phyloP scores from a whole-genome alignment of 2,113 vertebrate species.

The Motacilla alba region DNA sequence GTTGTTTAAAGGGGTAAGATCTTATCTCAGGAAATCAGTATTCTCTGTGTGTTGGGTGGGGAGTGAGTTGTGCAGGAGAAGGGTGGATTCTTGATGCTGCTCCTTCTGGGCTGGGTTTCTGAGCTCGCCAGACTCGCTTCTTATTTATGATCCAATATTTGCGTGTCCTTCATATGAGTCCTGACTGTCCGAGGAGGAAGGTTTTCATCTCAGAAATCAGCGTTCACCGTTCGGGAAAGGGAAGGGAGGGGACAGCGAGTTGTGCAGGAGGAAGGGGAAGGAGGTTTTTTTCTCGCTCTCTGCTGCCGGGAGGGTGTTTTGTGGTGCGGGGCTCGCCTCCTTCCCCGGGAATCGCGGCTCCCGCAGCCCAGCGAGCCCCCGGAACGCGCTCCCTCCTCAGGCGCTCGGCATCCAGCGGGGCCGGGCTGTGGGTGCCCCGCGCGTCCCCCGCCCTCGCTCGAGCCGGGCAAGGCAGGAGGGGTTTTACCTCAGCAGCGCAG shows the following conservation, averaged over 20 bases:
- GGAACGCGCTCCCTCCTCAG: slow-evolving; percentile 11
- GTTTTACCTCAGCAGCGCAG: slow-evolving; percentile 65
- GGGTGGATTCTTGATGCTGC: slow-evolving; percentile 68
- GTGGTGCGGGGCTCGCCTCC: slow-evolving; percentile 39
- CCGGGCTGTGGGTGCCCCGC: slow-evolving; percentile 26
- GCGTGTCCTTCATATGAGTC: slow-evolving; percentile 61
- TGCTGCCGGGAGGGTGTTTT: slow-evolving; percentile 23
- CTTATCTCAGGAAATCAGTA: slow-evolving; percentile 68
- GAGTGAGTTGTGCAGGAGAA: slow-evolving; percentile 65
- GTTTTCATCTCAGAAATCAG: slow-evolving; percentile 65
- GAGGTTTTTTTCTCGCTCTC: slow-evolving; percentile 53
- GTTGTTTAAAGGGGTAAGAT: slow-evolving; percentile 53
- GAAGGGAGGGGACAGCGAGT: slow-evolving; percentile 41
- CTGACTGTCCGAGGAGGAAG: slow-evolving; percentile 49
- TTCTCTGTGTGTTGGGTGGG: slow-evolving; percentile 55
- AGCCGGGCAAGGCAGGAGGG: slow-evolving; percentile 43
- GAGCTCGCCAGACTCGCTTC: slow-evolving; percentile 64
- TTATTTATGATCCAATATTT: slow-evolving; percentile 58
- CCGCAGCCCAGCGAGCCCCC: background rate
- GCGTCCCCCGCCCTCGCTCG: slow-evolving; percentile 36
- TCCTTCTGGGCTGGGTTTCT: slow-evolving; percentile 63
- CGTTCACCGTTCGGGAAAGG: slow-evolving; percentile 32
- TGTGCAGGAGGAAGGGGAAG: slow-evolving; percentile 56
- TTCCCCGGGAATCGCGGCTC: background rate
- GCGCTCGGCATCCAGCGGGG: slow-evolving; percentile 21